Conservation (phyloP, 2,797 vertebrate genomes). For the Gymnocypris eckloni region DNA sequence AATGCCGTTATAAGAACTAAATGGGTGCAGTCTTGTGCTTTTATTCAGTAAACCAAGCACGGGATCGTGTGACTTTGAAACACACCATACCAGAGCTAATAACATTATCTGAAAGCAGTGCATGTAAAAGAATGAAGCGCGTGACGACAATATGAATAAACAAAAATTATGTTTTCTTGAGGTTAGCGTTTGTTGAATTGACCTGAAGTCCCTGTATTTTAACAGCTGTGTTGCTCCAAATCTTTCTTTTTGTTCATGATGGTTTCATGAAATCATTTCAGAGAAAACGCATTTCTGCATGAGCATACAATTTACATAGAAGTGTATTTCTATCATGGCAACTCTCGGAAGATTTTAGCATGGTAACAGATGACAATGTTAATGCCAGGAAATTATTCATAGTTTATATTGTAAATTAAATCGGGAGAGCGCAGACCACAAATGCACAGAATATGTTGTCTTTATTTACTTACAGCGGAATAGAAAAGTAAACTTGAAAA, state of each 20-base stretch:
- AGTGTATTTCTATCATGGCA: background rate
- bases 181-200: background rate
- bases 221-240: background rate
- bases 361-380: background rate
- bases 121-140: background rate
- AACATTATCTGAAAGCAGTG: constrained; percentile 11
- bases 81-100: constrained; percentile 3
- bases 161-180: background rate
- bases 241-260: background rate
- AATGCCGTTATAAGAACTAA: background rate
- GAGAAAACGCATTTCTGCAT: background rate
- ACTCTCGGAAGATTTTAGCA: background rate
- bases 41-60: background rate
- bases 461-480: background rate
- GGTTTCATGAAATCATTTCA: background rate
- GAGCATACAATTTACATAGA: background rate
- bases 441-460: background rate
- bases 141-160: background rate
- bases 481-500: background rate
- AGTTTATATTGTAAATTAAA: background rate
- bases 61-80: background rate
- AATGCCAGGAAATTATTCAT: background rate
- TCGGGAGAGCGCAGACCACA: background rate
- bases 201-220: background rate
- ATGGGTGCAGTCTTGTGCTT: background rate